Base-by-base conservation (phyloP, 92 coral and sea anemone genomes). In the Phymanthus crucifer region DNA sequence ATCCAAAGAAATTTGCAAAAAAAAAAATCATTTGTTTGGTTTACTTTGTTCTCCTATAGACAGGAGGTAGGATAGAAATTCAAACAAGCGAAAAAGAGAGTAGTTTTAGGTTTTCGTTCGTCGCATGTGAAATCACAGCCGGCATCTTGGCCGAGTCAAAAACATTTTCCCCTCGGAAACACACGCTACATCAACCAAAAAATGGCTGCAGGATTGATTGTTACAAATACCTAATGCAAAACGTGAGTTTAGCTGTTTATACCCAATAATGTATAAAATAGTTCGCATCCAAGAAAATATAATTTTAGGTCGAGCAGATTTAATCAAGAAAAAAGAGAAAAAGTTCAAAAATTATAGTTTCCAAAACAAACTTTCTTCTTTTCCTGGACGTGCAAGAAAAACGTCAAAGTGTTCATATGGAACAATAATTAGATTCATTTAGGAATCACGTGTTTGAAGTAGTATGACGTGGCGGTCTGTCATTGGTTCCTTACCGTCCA, bases 391-490 rank as follows among this genome's bases (percentile, higher is more conserved):
- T 21, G 21, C 27, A 21, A 54, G 10, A 11, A 50, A 50, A 23
- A 54, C 27, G 26, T 54, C 26, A 6, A 54, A 21, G n/a, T 54
- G 64, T 54, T 54, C 64, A 21, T 24, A 24, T 19, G n/a, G 27
- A 54, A 54, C 11, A 21, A 54, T 54, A 54, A 54, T 54, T 11
- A 54, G 64, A 54, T 54, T 54, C 64, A 54, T 54, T 54, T 54
- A 54, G 64, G 64, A 54, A 54, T 54, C 31, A 54, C 64, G 64
- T 54, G 64, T 54, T 54, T 54, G n/a, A n/a, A 54, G 24, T 54
- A 54, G 64, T 54, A 54, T 54, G 64, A 54, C 64, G 64, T 54
- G 64, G 64, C 64, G 64, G 64, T 54, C 64, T 54, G 29, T 24
- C 27, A 54, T 54, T 54, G 64, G 64, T 54, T 14, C 64, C 8